These are phyloP conservation scores for Onychomys leucogaster DNA, from an alignment of 2,797 vertebrate genomes.

Conservation along the genomic window DNA sequence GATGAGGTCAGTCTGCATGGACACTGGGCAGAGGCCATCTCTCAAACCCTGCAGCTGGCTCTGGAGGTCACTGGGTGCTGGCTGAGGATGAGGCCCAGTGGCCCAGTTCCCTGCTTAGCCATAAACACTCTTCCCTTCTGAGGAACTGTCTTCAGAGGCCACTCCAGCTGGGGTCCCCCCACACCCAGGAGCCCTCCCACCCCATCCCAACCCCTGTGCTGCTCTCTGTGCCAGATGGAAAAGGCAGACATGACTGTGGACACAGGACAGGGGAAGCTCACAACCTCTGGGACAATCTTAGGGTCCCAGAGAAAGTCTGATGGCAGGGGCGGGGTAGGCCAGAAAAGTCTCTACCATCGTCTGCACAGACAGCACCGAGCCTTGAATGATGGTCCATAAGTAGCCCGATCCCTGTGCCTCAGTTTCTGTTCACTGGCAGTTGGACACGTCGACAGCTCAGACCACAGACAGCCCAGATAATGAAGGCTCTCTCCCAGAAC, in stretches of 20 bases:
- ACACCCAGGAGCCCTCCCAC: background rate
- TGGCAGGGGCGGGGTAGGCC: background rate
- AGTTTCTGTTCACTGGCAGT: background rate
- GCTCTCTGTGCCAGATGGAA: background rate
- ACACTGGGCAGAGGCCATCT: background rate
- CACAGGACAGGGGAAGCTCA: background rate
- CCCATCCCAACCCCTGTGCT: background rate
- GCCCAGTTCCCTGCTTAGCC: background rate
- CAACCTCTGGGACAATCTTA: background rate
- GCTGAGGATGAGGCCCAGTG: background rate
- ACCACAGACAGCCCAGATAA: background rate
- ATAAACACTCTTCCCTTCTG: background rate
- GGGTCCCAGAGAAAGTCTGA: background rate
- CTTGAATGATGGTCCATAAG: too few relatives aligned
- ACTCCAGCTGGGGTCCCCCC: background rate
- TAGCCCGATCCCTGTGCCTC: background rate
- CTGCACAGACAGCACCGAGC: fast-evolving
- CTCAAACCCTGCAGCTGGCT: background rate
- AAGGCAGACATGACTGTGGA: background rate
- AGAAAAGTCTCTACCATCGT: background rate
- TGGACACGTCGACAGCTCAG: background rate
- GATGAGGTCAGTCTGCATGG: background rate
- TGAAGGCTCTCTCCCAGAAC: background rate
- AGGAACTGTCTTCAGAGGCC: background rate
- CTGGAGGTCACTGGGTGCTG: background rate